phyloP scores from a whole-genome alignment of 2,888 invertebrate species.

The Archaeoteleia sp. region DNA sequence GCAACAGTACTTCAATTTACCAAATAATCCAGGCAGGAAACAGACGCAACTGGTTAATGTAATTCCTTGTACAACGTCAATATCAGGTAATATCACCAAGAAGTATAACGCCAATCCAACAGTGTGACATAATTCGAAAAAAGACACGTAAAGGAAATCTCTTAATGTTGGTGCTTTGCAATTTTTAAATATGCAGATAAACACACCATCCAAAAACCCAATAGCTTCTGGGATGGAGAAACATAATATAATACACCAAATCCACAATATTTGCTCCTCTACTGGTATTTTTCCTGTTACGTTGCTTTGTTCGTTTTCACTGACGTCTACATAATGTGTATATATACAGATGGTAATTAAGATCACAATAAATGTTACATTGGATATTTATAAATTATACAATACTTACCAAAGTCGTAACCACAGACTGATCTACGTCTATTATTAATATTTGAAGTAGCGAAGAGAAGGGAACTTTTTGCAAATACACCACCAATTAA shows the following conservation, averaged over 20 bases:
- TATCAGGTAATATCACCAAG: conserved; percentile 84
- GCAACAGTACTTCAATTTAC: too few species aligned
- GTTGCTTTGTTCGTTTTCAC: conserved; percentile 60
- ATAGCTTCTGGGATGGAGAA: conserved; percentile 87
- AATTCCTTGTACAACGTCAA: conserved; percentile 88
- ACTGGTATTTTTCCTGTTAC: conserved; percentile 78
- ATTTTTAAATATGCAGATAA: conserved; percentile 85
- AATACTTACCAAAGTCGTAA: conserved; percentile 74
- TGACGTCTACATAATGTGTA: too few species aligned
- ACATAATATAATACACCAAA: conserved; percentile 86
- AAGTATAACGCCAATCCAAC: conserved; percentile 86
- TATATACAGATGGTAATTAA: too few species aligned
- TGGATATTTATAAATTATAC: too few species aligned
- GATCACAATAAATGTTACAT: too few species aligned
- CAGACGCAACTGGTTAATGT: conserved; percentile 91
- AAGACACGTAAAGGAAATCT: conserved; percentile 79
- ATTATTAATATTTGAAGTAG: conserved; percentile 82
- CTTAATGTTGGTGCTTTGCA: conserved; percentile 77
- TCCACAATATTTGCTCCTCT: conserved; percentile 84
- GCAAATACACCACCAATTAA: conserved; percentile 82
- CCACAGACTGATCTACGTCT: conserved; percentile 79
- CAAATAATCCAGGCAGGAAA: conserved; percentile 86
- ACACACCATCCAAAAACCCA: conserved; percentile 81
- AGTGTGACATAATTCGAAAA: conserved; percentile 87
- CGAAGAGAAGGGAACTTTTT: conserved; percentile 84